Base-by-base conservation (phyloP, 2,888 invertebrate species). In the Oscheius sp. region DNA sequence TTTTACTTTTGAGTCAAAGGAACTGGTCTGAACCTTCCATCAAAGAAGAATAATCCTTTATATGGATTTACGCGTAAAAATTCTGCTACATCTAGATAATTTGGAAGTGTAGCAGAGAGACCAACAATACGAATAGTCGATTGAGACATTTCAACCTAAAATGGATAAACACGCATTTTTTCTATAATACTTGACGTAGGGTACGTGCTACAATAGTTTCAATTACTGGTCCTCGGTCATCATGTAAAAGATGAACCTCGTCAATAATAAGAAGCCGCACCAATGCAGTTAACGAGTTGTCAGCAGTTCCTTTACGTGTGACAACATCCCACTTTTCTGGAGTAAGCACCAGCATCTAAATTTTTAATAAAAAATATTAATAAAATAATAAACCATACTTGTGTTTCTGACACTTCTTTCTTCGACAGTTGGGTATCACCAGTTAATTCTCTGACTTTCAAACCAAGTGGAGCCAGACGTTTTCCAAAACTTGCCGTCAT, bases 261-360 rank as follows among this genome's bases (percentile, higher is more conserved):
- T 97, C 97, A 76, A 95, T 93, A 80, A 98, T 98, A 5, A 98
- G 88, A 26, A 98, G 89, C 82, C 93, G 92, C 0, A 98, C 95
- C 65, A 95, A 90, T 76, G 92, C 92, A 0, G 94, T 92, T 36
- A 97, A 89, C 59, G 93, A 92, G 4, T 93, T 92, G 86, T 95
- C 95, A 6, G 94, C 92, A 90, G 87, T 87, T 54, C 87, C 86
- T 82, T 99, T 99, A 76, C 98, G 90, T 0, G 97, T 97, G 1
- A 98, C 94, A 5, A 99, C 95, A 87, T 99, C 98, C 97, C 98
- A 98, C 85, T 99, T 99, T 88, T 99, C 98, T 0, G 98, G 98
- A 0, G 98, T 99, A 1, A 96, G 94, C 1, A 99, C 94, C 51
- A 99, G 90, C 92, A 98, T 95, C 88, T 89, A 76, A 44, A 68